Base-by-base conservation (phyloP, 2,888 invertebrate species). In the Pharmacophagus antenor region DNA sequence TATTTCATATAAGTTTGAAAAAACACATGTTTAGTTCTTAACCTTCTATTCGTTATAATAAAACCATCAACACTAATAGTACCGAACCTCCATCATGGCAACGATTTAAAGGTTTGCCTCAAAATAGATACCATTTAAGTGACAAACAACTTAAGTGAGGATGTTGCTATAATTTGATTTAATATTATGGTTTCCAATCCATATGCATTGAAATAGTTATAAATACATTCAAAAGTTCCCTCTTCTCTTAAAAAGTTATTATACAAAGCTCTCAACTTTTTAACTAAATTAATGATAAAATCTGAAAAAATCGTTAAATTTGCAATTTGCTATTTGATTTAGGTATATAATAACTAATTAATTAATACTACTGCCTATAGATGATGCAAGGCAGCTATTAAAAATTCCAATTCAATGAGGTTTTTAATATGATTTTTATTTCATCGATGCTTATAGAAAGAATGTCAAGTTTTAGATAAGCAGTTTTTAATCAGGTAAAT, bases 81-180 rank as follows among this genome's bases (percentile, higher is more conserved):
- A 48, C 22, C 22, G 37, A 50, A 37, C 42, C 41, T 59, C 46
- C 44, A 46, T 44, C 42, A 31, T 44, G 31, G 31, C 22, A 23
- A 23, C 25, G 31, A 23, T 46, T 31, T 44, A 51, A 37, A 31
- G 46, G 15, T 37, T 23, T 12, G 15, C 17, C 50, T 47, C 46
- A 15, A 56, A 61, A 61, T 56, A 61, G 52, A 61, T 15, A 46
- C 46, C 56, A 47, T 61, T 56, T 41, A 50, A 51, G 37, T 56
- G 56, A 61, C 61, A 56, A 51, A 56, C 56, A 61, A 61, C 51
- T 51, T 56, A 56, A 25, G 31, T 37, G 55, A 54, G 55, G 60
- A 61, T 56, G 56, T 61, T 61, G 46, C 41, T 60, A 55, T 20
- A 54, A 56, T 55, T 56, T 61, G 61, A 61, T 61, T 61, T 61